phyloP scores from a whole-genome alignment of 2,888 invertebrate genomes.

The Ichneumoninae sp. region DNA sequence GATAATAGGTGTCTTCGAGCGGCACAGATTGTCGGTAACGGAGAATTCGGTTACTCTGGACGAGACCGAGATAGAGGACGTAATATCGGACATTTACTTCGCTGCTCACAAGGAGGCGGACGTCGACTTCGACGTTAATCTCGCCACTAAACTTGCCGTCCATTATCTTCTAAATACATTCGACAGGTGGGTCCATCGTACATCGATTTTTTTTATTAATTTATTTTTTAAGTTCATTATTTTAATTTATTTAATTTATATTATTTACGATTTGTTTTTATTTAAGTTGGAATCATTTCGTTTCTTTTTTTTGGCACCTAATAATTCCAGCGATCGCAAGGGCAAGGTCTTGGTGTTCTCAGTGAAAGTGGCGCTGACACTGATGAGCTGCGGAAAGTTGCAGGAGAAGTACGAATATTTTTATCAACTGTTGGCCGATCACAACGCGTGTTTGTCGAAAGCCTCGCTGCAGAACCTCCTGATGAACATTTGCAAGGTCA shows the following conservation, averaged over 20 bases:
- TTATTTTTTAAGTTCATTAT: background rate
- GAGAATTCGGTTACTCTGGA: constrained; percentile 89
- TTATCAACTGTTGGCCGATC: constrained; percentile 90
- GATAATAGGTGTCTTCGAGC: constrained; percentile 89
- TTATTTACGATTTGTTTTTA: background rate
- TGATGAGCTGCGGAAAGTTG: constrained; percentile 88
- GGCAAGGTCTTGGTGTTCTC: constrained; percentile 88
- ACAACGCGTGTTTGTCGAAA: constrained; percentile 90
- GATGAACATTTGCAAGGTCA: constrained; percentile 87
- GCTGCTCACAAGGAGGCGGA: constrained; percentile 89
- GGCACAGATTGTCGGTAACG: constrained; percentile 89
- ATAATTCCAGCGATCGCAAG: constrained; percentile 86
- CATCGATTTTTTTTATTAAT: background rate
- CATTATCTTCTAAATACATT: constrained; percentile 89
- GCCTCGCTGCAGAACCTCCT: constrained; percentile 87
- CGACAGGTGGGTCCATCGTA: constrained; percentile 86
- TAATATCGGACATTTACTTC: constrained; percentile 90
- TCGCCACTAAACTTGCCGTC: constrained; percentile 88
- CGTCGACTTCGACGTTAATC: constrained; percentile 87
- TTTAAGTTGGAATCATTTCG: background rate
- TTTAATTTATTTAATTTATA: background rate
- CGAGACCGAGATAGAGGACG: constrained; percentile 89
- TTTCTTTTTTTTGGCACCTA: background rate
- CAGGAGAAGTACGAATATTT: constrained; percentile 88
- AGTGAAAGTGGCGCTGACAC: constrained; percentile 88